phyloP scores from a whole-genome alignment of 2,888 invertebrate species.

The Auanema sp. region DNA sequence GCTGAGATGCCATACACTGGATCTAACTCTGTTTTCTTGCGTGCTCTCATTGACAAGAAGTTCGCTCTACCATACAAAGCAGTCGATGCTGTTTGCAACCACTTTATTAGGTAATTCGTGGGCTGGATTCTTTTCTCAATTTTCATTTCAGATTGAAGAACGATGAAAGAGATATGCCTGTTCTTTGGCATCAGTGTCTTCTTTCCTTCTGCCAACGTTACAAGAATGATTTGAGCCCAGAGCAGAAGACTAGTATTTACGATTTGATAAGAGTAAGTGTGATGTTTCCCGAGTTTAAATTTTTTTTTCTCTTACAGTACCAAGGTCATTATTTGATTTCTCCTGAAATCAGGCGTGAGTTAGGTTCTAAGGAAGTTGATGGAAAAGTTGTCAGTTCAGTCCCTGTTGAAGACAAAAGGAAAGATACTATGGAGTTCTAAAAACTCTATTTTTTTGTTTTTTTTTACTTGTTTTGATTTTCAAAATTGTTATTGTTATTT shows the following conservation, averaged over 20 bases:
- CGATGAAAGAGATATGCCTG: slow-evolving; percentile 83
- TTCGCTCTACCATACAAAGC: slow-evolving; percentile 94
- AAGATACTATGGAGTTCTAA: slow-evolving; percentile 46
- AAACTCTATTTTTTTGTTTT: slow-evolving; percentile 7
- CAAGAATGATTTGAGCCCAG: slow-evolving; percentile 88
- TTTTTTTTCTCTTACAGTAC: slow-evolving; percentile 32
- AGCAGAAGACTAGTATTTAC: slow-evolving; percentile 84
- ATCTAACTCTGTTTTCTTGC: slow-evolving; percentile 89
- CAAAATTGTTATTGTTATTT: slow-evolving; percentile 14
- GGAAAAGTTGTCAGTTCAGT: slow-evolving; percentile 36
- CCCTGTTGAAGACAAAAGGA: slow-evolving; percentile 27
- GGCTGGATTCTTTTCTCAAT: slow-evolving; percentile 18
- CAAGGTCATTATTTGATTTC: slow-evolving; percentile 75
- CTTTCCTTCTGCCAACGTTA: slow-evolving; percentile 91
- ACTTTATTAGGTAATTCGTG: slow-evolving; percentile 80
- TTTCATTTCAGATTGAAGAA: slow-evolving; percentile 75
- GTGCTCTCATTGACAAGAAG: slow-evolving; percentile 92
- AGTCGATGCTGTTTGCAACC: slow-evolving; percentile 89
- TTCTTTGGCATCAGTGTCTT: slow-evolving; percentile 94
- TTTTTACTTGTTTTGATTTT: slow-evolving; percentile 15
- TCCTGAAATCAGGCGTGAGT: slow-evolving; percentile 82
- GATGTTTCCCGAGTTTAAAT: neutral
- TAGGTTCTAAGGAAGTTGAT: slow-evolving; percentile 77
- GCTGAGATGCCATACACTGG: slow-evolving; percentile 97
- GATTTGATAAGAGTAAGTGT: slow-evolving; percentile 71